Conservation (phyloP, 2,888 invertebrate species). For the Sturmia bella region DNA sequence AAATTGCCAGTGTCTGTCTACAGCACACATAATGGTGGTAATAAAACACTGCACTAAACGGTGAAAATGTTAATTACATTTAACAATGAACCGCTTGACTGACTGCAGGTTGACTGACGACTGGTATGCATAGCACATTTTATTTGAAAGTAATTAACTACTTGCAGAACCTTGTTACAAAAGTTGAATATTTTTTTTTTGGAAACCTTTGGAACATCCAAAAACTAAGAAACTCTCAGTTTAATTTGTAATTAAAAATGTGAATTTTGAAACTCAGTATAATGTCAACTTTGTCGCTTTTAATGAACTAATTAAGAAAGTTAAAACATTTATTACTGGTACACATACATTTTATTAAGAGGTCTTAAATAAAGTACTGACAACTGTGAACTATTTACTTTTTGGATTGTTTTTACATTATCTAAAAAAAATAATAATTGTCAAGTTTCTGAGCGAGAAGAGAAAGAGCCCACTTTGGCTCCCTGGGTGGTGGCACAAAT, state of each 20-base stretch:
- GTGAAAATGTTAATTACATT: conserved; percentile 67
- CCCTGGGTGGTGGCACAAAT: too few species aligned
- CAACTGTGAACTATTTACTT: too few species aligned
- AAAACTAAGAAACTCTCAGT: conserved; percentile 3
- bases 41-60: conserved; percentile 60
- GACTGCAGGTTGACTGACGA: conserved; percentile 36
- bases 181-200: conserved; percentile 46
- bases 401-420: too few species aligned
- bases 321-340: conserved; percentile 8
- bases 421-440: too few species aligned
- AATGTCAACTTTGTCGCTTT: conserved; percentile 56
- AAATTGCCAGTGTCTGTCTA: conserved; percentile 12
- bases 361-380: too few species aligned
- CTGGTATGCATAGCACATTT: conserved; percentile 35
- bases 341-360: neutral
- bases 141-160: conserved; percentile 43
- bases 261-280: conserved; percentile 39
- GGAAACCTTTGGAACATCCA: neutral
- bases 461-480: too few species aligned
- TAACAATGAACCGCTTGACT: conserved; percentile 65
- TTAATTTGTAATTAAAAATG: conserved; percentile 25
- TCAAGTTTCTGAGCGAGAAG: too few species aligned
- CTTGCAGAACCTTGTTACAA: conserved; percentile 44
- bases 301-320: conserved; percentile 54
- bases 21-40: conserved; percentile 24